These are phyloP conservation scores for Zingel zingel DNA, from an alignment of 2,113 vertebrate species.

Conservation along the genomic window DNA sequence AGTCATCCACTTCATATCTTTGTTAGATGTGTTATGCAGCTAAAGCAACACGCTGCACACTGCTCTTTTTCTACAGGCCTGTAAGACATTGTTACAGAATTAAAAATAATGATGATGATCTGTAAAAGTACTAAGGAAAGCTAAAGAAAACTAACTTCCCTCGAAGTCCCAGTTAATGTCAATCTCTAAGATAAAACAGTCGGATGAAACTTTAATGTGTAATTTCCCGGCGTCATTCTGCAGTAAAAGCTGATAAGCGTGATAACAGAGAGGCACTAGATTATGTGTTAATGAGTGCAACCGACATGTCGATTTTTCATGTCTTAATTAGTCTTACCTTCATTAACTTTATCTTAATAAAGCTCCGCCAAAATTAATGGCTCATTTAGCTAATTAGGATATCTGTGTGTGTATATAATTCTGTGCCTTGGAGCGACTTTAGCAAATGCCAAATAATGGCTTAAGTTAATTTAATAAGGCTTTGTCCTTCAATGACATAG, in stretches of 20 bases:
- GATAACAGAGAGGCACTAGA: constrained; percentile 54
- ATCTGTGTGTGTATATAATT: constrained; percentile 35
- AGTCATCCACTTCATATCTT: not conserved
- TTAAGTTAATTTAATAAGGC: constrained; percentile 63
- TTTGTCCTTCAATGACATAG: constrained; percentile 72
- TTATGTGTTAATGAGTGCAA: constrained; percentile 64
- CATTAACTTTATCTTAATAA: constrained; percentile 83
- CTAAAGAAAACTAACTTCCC: constrained; percentile 27
- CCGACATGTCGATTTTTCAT: constrained; percentile 74
- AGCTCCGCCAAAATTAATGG: constrained; percentile 66
- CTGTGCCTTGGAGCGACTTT: constrained; percentile 62
- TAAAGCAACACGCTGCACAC: not conserved
- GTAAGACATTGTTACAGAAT: not conserved
- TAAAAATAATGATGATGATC: constrained; percentile 14
- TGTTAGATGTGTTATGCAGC: not conserved
- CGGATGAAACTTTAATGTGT: constrained; percentile 50
- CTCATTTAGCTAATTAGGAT: constrained; percentile 72
- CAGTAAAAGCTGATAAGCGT: constrained; percentile 60
- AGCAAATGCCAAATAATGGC: constrained; percentile 53
- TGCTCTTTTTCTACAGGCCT: not conserved
- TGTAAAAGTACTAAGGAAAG: constrained; percentile 21
- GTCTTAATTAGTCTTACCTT: constrained; percentile 78
- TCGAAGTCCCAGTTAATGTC: constrained; percentile 47
- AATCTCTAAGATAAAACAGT: constrained; percentile 42
- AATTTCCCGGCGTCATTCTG: constrained; percentile 43